Base-by-base conservation (phyloP, 2,113 vertebrate genomes). In the Danionella cerebrum region DNA sequence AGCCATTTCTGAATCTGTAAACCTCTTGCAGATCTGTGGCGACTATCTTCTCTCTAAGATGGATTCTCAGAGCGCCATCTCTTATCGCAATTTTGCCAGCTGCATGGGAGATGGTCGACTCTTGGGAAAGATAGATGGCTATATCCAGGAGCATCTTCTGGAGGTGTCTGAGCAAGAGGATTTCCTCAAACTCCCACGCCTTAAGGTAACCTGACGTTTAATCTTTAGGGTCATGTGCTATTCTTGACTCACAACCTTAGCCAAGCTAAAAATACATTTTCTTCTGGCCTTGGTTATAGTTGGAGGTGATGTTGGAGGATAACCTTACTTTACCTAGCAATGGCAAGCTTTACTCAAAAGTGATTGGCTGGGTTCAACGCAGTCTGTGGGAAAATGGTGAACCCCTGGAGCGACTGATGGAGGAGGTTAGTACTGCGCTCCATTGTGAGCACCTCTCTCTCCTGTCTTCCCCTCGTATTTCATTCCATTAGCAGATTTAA, bases 261-360 rank as follows among this genome's bases (percentile, higher is more conserved):
- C n/a, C n/a, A n/a, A 48, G 19, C 2, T 27, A 58, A 25, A 31
- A 7, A 9, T 16, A 5, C 1, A 3, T 10, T 8, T 1, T 11
- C 27, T 47, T 48, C 24, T 47, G 21, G 11, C n/a, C n/a, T 52
- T 5, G 72, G 79, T 67, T 82, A 41, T 83, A 99, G 96, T 87
- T 99, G 84, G 96, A 99, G 90, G 93, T 99, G 77, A 92, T 97
- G 88, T 91, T 99, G 67, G 96, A 98, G 88, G 96, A 99, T 82
- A 95, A 93, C 84, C 87, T 95, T 76, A 89, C 88, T 57, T 88
- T 99, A 80, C 96, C 96, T 79, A 96, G 92, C 85, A 98, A 98
- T 36, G 95, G 95, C 82, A 98, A 97, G 86, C 82, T 99, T 65
- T 99, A 97, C 81, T 92, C 93, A 44, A 99, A 99, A 89, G 95